Conservation (phyloP, 2,888 invertebrate genomes). For the Pomacea canaliculata region DNA sequence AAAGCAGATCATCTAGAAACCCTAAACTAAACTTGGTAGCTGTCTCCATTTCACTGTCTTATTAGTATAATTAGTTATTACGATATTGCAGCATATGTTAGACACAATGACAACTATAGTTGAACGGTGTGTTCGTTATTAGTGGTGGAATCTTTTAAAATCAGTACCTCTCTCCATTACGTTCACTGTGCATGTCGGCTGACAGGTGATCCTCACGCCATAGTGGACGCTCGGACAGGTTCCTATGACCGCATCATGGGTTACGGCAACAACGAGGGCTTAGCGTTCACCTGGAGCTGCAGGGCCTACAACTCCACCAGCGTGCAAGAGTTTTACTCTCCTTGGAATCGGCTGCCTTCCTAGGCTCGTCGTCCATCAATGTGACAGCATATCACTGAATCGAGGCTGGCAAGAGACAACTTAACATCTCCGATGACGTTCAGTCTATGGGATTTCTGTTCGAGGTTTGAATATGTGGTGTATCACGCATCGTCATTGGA, state of each 20-base stretch:
- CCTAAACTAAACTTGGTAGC: too few species aligned
- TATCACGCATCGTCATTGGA: too few species aligned
- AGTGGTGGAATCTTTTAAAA: too few species aligned
- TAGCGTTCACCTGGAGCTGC: not conserved
- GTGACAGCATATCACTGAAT: not conserved
- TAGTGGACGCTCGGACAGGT: not conserved
- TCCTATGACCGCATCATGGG: not conserved
- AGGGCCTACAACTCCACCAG: not conserved
- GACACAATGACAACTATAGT: too few species aligned
- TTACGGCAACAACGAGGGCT: not conserved
- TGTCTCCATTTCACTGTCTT: too few species aligned
- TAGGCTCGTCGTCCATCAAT: not conserved
- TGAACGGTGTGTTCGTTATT: too few species aligned
- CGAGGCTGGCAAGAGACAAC: not conserved
- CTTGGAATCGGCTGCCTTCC: not conserved
- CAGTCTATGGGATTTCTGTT: not conserved
- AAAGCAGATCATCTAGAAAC: too few species aligned
- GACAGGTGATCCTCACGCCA: not conserved
- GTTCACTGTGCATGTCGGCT: too few species aligned
- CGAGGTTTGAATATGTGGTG: not conserved
- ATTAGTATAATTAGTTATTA: too few species aligned
- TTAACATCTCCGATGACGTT: not conserved
- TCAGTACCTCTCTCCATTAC: too few species aligned
- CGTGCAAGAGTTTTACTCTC: not conserved
- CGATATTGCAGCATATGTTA: too few species aligned